These are phyloP conservation scores for Nyctalus aviator DNA, from an alignment of 2,797 vertebrate species.

Conservation along the genomic window DNA sequence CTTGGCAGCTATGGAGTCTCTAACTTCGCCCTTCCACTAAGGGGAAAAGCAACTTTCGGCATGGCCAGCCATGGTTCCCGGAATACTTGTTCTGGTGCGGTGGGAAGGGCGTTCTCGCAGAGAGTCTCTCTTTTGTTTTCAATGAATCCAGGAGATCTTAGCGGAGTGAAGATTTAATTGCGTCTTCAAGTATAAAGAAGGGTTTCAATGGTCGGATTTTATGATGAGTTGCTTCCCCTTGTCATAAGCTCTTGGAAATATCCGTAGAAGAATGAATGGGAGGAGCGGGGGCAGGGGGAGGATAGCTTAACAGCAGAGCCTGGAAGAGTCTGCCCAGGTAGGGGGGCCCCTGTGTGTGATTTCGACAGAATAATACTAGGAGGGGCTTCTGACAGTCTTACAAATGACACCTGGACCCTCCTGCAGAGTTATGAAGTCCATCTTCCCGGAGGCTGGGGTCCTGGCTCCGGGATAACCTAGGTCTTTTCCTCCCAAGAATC, in stretches of 20 bases:
- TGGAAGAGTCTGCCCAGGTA: slow-evolving; percentile 31
- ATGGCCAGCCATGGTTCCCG: slow-evolving; percentile 49
- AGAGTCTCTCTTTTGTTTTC: slow-evolving; percentile 76
- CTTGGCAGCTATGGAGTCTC: slow-evolving; percentile 51
- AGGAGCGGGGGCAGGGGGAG: background rate
- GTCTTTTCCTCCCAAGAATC: background rate
- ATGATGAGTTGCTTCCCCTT: slow-evolving; percentile 62
- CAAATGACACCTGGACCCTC: background rate
- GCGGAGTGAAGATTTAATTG: slow-evolving; percentile 55
- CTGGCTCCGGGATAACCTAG: background rate
- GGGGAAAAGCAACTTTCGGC: slow-evolving; percentile 69
- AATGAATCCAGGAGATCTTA: slow-evolving; percentile 49
- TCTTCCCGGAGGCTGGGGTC: background rate
- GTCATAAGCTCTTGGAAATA: slow-evolving; percentile 40
- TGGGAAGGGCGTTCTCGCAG: background rate
- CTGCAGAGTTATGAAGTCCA: background rate
- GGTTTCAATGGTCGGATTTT: slow-evolving; percentile 62
- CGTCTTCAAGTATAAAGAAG: slow-evolving; percentile 53
- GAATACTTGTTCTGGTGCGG: background rate
- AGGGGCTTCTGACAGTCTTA: background rate
- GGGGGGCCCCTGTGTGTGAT: slow-evolving; percentile 17
- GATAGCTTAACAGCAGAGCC: background rate
- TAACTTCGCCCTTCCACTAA: slow-evolving; percentile 70
- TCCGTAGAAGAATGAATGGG: slow-evolving; percentile 33
- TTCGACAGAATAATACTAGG: background rate